Base-by-base conservation (phyloP, 2,888 invertebrate species). In the Epinotia bilunana region DNA sequence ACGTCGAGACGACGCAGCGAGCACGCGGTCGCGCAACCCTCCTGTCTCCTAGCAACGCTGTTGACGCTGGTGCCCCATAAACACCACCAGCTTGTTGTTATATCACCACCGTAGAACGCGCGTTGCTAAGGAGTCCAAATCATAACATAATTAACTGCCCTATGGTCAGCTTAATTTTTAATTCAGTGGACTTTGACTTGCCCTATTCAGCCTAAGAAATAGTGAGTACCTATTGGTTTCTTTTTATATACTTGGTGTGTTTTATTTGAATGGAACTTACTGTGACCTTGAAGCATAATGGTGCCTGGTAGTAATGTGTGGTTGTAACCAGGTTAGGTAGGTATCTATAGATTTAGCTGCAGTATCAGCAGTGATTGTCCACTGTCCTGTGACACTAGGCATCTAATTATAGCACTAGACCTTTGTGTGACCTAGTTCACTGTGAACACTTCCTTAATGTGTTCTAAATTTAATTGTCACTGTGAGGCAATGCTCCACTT, bases 31-130 rank as follows among this genome's bases (percentile, higher is more conserved):
- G 85, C 84, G 85, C 82, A 80, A 81, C 86, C 86, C 3, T 46
- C 83, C 87, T 92, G 93, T 94, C 91, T 93, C 93, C 91, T 94
- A 94, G 93, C 93, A 94, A 94, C 87, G 90, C 89, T 92, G 93
- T 94, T 94, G 93, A 93, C 89, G 89, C 91, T 87, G 88, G 88
- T 91, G 90, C 91, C 90, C 91, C 86, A 89, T 91, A 90, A 91
- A 91, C 86, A 91, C 91, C 92, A 92, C 91, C 91, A 87, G 87
- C 87, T 85, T 84, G 84, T 83, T 87, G 89, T 92, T 93, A 93
- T 86, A 87, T 82, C 83, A 83, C 80, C 81, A 86, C 78, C 78
- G 77, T 79, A 77, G 61, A 61, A 75, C 71, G 63, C 74, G 71
- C 86, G 90, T 90, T 90, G 89, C 88, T 88, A 89, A 81, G 88